Evolutionary conservation across 2,113 vertebrate species (phyloP).

Genomic region (Loxodonta africana): DNA sequence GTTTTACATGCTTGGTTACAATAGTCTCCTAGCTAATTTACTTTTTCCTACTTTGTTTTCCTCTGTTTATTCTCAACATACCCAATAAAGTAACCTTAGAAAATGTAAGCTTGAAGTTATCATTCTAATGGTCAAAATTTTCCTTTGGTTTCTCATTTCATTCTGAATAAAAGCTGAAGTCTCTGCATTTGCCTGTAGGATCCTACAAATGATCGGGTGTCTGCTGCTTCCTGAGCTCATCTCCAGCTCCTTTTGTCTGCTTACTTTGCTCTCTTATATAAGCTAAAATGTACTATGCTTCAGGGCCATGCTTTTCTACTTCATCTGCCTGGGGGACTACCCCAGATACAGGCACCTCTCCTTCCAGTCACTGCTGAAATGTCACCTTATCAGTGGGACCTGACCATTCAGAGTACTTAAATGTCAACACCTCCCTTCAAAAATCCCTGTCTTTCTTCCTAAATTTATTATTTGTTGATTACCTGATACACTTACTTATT

Average conservation of each 20-base stretch:
- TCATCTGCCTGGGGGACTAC: neutral
- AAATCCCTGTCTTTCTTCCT: neutral
- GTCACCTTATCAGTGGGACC: neutral
- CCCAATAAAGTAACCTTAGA: neutral
- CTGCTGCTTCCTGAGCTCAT: neutral
- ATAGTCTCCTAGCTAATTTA: neutral
- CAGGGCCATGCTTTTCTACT: neutral
- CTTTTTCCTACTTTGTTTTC: neutral
- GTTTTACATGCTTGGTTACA: neutral
- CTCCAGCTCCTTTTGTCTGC: neutral
- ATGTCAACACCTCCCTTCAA: neutral
- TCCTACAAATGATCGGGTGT: neutral
- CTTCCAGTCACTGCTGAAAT: neutral
- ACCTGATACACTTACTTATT: neutral
- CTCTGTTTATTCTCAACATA: neutral
- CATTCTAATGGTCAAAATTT: rapidly evolving
- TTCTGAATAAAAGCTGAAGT: neutral
- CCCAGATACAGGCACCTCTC: neutral
- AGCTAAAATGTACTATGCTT: neutral
- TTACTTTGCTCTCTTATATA: neutral
- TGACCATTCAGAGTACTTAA: neutral
- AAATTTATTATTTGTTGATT: neutral
- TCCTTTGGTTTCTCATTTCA: neutral
- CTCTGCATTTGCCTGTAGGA: neutral
- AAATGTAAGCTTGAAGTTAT: neutral